Conservation (phyloP, 2,797 vertebrate genomes). For the Darevskia mixta region DNA sequence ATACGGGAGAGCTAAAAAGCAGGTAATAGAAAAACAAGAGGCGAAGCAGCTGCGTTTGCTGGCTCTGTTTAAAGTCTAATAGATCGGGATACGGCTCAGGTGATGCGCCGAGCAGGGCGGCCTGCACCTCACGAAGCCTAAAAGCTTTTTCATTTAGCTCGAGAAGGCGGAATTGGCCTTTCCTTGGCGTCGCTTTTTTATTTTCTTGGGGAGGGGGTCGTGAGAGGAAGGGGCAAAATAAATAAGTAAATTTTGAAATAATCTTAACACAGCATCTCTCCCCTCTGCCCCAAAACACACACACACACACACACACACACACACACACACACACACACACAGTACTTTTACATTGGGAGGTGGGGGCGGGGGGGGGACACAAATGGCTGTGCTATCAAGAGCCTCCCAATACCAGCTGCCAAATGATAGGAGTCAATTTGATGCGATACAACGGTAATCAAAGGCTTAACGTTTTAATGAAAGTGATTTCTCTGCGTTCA, state of each 20-base stretch:
- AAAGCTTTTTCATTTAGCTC: not conserved
- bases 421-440: not conserved
- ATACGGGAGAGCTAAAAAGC: constrained; percentile 35
- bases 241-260: not conserved
- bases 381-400: not conserved
- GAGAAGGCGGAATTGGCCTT: not conserved
- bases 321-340: too few relatives aligned
- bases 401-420: not conserved
- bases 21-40: constrained; percentile 42
- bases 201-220: not conserved
- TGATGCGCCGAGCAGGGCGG: not conserved
- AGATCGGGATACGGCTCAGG: constrained; percentile 24
- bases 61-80: constrained; percentile 32
- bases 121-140: not conserved
- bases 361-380: too few relatives aligned
- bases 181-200: not conserved
- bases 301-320: too few relatives aligned
- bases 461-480: constrained; percentile 30
- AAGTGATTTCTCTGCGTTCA: constrained; percentile 30
- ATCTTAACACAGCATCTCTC: not conserved
- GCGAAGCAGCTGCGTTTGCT: not conserved
- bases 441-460: constrained; percentile 36
- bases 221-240: not conserved
- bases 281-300: not conserved
- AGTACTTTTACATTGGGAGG: not conserved